Base-by-base conservation (phyloP, 2,888 invertebrate genomes). In the Pyrrhosoma nymphula region DNA sequence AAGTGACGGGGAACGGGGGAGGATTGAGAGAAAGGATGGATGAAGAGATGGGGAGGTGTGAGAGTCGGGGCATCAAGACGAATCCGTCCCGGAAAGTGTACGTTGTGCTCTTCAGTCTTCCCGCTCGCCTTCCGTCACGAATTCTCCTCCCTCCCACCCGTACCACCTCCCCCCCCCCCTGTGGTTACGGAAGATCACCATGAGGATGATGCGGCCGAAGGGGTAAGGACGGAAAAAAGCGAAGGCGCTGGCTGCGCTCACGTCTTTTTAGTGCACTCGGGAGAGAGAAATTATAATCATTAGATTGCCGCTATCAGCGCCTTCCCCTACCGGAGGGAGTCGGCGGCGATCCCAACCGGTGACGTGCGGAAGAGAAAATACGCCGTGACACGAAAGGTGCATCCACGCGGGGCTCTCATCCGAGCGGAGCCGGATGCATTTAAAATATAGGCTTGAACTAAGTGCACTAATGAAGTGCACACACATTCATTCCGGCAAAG, bases 21-120 rank as follows among this genome's bases (percentile, higher is more conserved):
- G 88, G 88, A n/a, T 16, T 26, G 82, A 35, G 35, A 8, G 18
- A 30, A 30, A n/a, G n/a, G 82, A 82, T 8, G 30, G 82, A 82
- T 20, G 26, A 18, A 16, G 39, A 35, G 88, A 30, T 47, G 47
- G 6, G 39, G 47, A 30, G 26, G 35, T 8, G 47, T 30, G 88
- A 88, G 47, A 8, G 47, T 47, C 47, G 47, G 47, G 2, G 47
- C 2, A 47, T 12, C 82, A 35, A 82, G 35, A 82, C 35, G 82
- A 82, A 82, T 82, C 35, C 30, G 82, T 82, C 35, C 82, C 82
- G 82, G 82, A 82, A 82, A 35, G 30, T 82, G 82, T 82, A 82
- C 14, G 82, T 82, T 82, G n/a, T 82, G 82, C 18, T 26, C 82
- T 69, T n/a, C 26, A 18, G 10, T 69, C n/a, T 23, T n/a, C 60